phyloP scores from a whole-genome alignment of 2,113 vertebrate species.

The Cryptotis parvus region DNA sequence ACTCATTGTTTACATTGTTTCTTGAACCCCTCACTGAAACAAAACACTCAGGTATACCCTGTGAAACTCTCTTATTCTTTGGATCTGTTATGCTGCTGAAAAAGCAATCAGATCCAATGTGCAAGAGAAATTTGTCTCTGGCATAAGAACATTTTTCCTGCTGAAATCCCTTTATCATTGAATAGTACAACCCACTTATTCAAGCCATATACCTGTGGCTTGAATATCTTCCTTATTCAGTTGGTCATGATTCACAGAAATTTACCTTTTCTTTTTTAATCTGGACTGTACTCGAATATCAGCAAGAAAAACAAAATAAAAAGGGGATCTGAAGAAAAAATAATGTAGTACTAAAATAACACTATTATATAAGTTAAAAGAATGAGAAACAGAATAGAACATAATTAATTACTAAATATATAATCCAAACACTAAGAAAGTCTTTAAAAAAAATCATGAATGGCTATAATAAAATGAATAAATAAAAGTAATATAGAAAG shows the following conservation, averaged over 20 bases:
- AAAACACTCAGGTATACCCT: neutral
- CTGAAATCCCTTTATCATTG: neutral
- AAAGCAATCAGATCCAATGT: slow-evolving; percentile 6
- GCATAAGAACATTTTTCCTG: slow-evolving; percentile 26
- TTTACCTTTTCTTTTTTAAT: neutral
- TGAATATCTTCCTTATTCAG: slow-evolving; percentile 15
- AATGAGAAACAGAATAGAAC: slow-evolving; percentile 41
- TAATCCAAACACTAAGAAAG: slow-evolving; percentile 16
- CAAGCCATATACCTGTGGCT: neutral
- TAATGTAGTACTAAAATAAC: slow-evolving; percentile 27
- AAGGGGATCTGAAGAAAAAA: neutral
- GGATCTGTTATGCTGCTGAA: neutral
- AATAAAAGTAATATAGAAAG: slow-evolving; percentile 45
- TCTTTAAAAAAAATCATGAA: slow-evolving; percentile 27
- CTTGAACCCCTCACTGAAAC: neutral
- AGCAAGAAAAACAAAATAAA: slow-evolving; percentile 13
- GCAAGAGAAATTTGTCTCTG: slow-evolving; percentile 21
- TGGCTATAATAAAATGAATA: slow-evolving; percentile 36
- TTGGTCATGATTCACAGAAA: slow-evolving; percentile 13
- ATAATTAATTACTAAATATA: neutral
- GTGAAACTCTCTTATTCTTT: slow-evolving; percentile 19
- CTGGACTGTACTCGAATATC: neutral
- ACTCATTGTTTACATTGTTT: neutral
- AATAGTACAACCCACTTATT: neutral
- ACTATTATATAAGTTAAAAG: neutral